Evolutionary conservation across 2,113 vertebrate genomes (phyloP).

Genomic region (Tringa solitaria): DNA sequence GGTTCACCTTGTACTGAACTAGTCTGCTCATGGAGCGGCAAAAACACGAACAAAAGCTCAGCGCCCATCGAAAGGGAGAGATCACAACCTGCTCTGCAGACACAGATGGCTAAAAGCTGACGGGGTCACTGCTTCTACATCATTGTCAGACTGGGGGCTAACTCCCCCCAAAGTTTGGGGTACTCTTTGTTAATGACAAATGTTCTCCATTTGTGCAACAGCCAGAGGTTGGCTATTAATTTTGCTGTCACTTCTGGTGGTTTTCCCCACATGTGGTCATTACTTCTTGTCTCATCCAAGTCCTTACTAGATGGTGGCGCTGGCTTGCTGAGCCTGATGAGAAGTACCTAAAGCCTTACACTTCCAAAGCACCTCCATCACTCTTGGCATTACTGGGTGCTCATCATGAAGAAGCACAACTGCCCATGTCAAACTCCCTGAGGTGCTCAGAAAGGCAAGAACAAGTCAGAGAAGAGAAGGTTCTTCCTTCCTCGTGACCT

Average conservation of each 20-base stretch:
- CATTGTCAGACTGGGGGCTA: background rate
- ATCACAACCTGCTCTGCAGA: background rate
- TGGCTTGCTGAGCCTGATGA: background rate
- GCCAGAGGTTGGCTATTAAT: constrained; percentile 26
- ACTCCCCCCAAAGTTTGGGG: constrained; percentile 23
- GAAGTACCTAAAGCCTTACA: background rate
- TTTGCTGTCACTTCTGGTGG: constrained; percentile 17
- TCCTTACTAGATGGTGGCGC: background rate
- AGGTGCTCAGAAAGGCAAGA: background rate
- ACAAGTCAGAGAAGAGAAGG: background rate
- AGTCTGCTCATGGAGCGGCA: background rate
- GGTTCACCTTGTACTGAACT: background rate
- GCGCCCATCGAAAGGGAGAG: background rate
- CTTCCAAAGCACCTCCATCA: background rate
- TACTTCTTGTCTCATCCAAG: background rate
- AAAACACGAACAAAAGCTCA: background rate
- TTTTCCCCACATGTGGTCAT: background rate
- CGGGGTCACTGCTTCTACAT: constrained; percentile 2
- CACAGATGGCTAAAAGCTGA: constrained; percentile 16
- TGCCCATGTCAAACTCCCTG: background rate
- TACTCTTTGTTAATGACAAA: background rate
- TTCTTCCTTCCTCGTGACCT: background rate
- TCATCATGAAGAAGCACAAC: background rate
- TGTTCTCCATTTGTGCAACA: background rate
- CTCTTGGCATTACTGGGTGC: background rate